Base-by-base conservation (phyloP, 1,140 invertebrate genomes). In the Agraylea sexmaculata region DNA sequence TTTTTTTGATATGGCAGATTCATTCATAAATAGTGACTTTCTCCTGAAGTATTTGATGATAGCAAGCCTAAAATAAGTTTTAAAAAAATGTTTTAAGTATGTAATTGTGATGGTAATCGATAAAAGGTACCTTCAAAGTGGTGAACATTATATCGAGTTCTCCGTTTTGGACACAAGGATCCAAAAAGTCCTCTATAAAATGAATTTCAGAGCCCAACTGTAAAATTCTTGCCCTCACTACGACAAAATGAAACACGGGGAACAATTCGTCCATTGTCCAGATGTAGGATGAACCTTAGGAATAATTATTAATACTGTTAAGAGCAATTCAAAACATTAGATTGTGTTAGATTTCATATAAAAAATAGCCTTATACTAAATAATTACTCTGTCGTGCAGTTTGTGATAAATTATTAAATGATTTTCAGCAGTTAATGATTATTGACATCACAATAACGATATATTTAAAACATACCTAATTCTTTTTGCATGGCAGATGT, bases 221-320 rank as follows among this genome's bases (percentile, higher is more conserved):
- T 38, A 83, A 71, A 49, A 90, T 80, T 41, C 80, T 68, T 15
- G 85, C 75, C 32, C 85, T 63, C 1, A 89, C 78, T 20, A 88
- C 83, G 25, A 88, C 80, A 60, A 80, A 89, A 57, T 83, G 77
- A 62, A 88, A 88, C 17, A 87, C 75, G 3, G 86, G 85, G 60
- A 90, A 83, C 40, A 90, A 62, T 50, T 86, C 82, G 60, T 90
- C 85, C 80, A 87, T 87, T 49, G 75, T 80, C 80, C 83, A 85
- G 27, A 79, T 55, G 53, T 83, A 83, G 13, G 68, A 57, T 39
- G 64, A 43, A 19, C 64, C 68, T 48, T 74, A 50, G 40, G 28
- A 23, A 11, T 7, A 40, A 12, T 6, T 25, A 4, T 18, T 21
- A 18, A 29, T 29, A 32, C 15, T 19, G 11, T 27, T 29, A 7